A percentile compares a stretch with the other conserved stretches of the same genome.
These are phyloP conservation scores for Mastomys natalensis DNA, from an alignment of 2,113 vertebrate species.

Conservation along the genomic window DNA sequence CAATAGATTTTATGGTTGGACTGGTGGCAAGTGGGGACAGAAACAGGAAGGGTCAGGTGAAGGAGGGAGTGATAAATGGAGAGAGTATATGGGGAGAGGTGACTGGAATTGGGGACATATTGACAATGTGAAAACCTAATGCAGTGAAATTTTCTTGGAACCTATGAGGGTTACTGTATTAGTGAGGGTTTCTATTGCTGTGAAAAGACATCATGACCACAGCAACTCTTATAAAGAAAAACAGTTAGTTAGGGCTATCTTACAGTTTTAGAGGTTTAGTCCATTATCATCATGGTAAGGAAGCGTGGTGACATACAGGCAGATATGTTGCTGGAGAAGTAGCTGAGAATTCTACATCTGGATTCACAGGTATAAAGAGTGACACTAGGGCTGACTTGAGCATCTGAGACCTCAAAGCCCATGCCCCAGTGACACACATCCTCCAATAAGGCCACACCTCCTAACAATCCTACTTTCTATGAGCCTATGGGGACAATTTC, in stretches of 20 bases:
- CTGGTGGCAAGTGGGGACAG: background rate
- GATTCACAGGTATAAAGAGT: background rate
- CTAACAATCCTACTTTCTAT: background rate
- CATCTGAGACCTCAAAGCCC: background rate
- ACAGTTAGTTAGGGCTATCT: background rate
- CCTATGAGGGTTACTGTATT: background rate
- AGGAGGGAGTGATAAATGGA: background rate
- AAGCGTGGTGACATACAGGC: background rate
- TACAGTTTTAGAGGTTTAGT: background rate
- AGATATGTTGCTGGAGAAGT: background rate
- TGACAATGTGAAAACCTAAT: background rate
- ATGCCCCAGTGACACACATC: background rate
- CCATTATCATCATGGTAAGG: background rate
- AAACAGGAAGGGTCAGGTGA: background rate
- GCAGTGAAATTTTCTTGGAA: background rate
- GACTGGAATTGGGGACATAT: background rate
- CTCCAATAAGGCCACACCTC: background rate
- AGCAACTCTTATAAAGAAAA: background rate
- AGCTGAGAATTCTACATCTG: background rate
- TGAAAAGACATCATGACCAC: background rate
- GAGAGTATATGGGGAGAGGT: background rate
- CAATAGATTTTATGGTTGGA: background rate
- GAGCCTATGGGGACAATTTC: background rate
- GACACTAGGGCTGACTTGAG: background rate
- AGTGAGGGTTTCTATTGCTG: background rate